Evolutionary conservation across 2,797 vertebrate species (phyloP), one percentile per base, ranked within the genome.

Genomic region (Cuculus canorus): DNA sequence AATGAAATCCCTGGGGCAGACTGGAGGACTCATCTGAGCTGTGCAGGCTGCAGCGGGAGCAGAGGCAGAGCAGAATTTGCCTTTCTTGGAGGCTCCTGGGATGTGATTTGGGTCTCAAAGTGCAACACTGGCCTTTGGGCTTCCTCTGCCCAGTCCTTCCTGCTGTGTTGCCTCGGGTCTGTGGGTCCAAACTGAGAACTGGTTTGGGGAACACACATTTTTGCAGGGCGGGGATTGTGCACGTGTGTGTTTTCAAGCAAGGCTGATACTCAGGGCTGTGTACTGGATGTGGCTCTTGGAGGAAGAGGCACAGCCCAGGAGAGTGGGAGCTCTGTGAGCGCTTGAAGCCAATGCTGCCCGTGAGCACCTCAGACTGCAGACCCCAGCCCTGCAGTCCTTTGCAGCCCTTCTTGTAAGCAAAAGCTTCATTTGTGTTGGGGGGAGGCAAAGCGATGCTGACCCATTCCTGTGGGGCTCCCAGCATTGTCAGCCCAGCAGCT

Each of bases 91-190:
- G 30, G 68, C 8, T 79, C 35, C 24, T 0, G 1, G 48, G 41
- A 14, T 50, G 33, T 24, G 53, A 4, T 82, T 81, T 37, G 71
- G 21, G 28, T 8, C 63, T 57, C 7, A 41, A 4, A 16, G 18
- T 52, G 27, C 59, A 25, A 8, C 4, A 2, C 15, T 22, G 13
- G 9, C 48, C 28, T 52, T n/a, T 8, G 85, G 41, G 33, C 61
- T 90, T 41, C 76, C 11, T 2, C 0, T 9, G 24, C 25, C 3
- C 5, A 1, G 1, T 37, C 50, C 8, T 6, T n/a, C 30, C 50
- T 3, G 33, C 76, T 14, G 32, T 0, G 0, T 24, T 27, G 11
- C 19, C 13, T 41, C 10, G 0, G n/a, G 5, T 56, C 33, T 22
- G 30, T 13, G 50, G 35, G 39, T 60, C 52, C 3, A 0, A 13